phyloP scores from a whole-genome alignment of 2,888 invertebrate species.

The Drosophila sordidapex region DNA sequence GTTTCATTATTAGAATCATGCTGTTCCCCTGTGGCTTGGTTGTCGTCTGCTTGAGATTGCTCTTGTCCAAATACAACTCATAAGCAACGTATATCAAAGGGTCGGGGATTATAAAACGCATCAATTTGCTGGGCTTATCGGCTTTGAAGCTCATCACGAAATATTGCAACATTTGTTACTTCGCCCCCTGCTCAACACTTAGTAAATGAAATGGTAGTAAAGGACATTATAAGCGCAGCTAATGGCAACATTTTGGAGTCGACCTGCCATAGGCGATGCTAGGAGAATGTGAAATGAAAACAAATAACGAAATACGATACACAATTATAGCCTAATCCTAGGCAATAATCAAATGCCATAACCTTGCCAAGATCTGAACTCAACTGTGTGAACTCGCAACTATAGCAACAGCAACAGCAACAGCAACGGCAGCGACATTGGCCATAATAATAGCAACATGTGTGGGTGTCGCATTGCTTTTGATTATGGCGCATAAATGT shows the following conservation, averaged over 20 bases:
- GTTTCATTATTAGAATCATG: conserved; percentile 46
- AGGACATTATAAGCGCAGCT: conserved; percentile 33
- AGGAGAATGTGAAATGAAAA: conserved; percentile 56
- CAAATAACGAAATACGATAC: conserved; percentile 72
- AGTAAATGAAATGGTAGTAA: conserved; percentile 12
- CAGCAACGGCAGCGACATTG: conserved; percentile 16
- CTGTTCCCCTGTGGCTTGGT: background rate
- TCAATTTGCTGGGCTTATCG: conserved; percentile 44
- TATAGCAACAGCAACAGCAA: conserved; percentile 26
- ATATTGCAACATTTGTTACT: conserved; percentile 34
- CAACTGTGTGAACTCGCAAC: conserved; percentile 47
- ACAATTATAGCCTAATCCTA: conserved; percentile 76
- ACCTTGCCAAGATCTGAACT: conserved; percentile 46
- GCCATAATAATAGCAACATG: conserved; percentile 55
- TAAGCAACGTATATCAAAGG: conserved; percentile 24
- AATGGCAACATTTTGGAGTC: conserved; percentile 16
- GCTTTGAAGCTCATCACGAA: conserved; percentile 54
- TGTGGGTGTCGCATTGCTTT: conserved; percentile 66
- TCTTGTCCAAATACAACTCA: conserved; percentile 21
- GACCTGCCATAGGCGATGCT: conserved; percentile 1
- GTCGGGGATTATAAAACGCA: conserved; percentile 31
- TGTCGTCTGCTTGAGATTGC: background rate
- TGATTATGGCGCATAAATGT: conserved; percentile 79
- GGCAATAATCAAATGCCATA: conserved; percentile 73
- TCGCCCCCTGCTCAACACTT: background rate